A percentile compares a stretch with the other conserved stretches of the same genome.
phyloP scores from a whole-genome alignment of 2,888 invertebrate genomes.

The Chironomus tentans region DNA sequence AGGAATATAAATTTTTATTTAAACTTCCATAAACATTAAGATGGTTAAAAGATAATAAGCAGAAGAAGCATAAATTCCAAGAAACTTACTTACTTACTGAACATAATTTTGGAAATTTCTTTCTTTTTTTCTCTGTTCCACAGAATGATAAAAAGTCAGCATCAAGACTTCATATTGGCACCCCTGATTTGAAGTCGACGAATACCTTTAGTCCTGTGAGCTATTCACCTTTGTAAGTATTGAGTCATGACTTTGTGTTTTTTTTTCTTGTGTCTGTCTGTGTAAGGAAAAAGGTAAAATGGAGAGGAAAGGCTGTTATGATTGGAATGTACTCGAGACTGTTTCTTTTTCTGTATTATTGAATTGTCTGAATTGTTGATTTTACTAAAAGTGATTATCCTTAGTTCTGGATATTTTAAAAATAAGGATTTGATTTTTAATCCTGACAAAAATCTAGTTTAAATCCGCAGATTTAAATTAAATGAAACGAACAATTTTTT shows the following conservation, averaged over 20 bases:
- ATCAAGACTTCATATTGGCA: slow-evolving; percentile 29
- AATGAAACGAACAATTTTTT: too few relatives aligned
- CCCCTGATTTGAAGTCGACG: slow-evolving; percentile 34
- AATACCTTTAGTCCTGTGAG: slow-evolving; percentile 38
- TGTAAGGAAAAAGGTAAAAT: background rate
- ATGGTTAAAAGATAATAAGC: background rate
- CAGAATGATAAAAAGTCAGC: slow-evolving; percentile 32
- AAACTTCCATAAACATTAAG: background rate
- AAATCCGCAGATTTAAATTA: too few relatives aligned
- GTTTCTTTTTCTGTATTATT: too few relatives aligned
- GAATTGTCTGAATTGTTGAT: too few relatives aligned
- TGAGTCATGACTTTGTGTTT: background rate
- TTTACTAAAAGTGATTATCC: too few relatives aligned
- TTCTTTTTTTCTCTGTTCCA: slow-evolving; percentile 28
- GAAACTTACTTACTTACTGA: slow-evolving; percentile 8
- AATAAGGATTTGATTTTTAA: too few relatives aligned
- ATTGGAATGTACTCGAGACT: too few relatives aligned
- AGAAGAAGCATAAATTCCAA: slow-evolving; percentile 4
- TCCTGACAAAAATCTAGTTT: too few relatives aligned
- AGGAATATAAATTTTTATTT: slow-evolving; percentile 1
- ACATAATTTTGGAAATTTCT: slow-evolving; percentile 21
- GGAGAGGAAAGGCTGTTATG: background rate
- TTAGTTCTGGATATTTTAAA: too few relatives aligned
- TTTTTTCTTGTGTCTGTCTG: too few relatives aligned
- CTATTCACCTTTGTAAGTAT: slow-evolving; percentile 40